Evolutionary conservation across 2,797 vertebrate genomes (phyloP).

Genomic region (Rhinichthys osculus): DNA sequence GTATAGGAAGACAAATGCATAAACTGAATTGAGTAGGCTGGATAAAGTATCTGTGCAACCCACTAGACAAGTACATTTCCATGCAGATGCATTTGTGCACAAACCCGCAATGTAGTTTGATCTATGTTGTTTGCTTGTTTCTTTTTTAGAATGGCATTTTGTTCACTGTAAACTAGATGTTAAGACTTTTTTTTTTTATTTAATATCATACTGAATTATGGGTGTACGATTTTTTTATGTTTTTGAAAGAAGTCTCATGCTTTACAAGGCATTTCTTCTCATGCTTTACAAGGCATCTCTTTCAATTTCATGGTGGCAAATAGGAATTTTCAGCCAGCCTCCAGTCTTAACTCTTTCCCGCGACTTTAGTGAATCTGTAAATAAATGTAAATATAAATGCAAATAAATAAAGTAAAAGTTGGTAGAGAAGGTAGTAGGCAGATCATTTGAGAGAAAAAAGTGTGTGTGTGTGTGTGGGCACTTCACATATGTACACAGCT

Average conservation of each 20-base stretch:
- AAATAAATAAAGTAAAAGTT: slow-evolving; percentile 3
- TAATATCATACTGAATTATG: neutral
- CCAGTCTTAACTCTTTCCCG: too few relatives aligned
- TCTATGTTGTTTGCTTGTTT: neutral
- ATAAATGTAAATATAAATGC: slow-evolving; percentile 24
- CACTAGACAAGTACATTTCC: too few relatives aligned
- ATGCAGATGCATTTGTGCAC: neutral
- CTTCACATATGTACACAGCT: neutral
- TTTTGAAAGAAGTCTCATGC: neutral
- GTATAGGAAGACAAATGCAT: neutral
- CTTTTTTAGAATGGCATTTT: neutral
- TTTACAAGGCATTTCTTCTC: too few relatives aligned
- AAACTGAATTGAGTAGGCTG: too few relatives aligned
- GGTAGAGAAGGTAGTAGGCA: neutral
- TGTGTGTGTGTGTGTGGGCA: too few relatives aligned
- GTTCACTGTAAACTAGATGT: neutral
- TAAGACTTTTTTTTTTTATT: neutral
- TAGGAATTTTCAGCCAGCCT: too few relatives aligned
- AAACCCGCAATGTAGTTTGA: neutral
- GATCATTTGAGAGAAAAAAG: neutral
- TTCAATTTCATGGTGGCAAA: too few relatives aligned
- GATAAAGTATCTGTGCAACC: too few relatives aligned
- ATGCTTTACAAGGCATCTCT: too few relatives aligned
- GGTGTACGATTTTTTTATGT: neutral
- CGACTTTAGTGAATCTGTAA: too few relatives aligned